A percentile compares a stretch with the other conserved stretches of the same genome.
These are phyloP conservation scores for Mayetiola destructor DNA, from an alignment of 2,888 invertebrate genomes.

Conservation along the genomic window DNA sequence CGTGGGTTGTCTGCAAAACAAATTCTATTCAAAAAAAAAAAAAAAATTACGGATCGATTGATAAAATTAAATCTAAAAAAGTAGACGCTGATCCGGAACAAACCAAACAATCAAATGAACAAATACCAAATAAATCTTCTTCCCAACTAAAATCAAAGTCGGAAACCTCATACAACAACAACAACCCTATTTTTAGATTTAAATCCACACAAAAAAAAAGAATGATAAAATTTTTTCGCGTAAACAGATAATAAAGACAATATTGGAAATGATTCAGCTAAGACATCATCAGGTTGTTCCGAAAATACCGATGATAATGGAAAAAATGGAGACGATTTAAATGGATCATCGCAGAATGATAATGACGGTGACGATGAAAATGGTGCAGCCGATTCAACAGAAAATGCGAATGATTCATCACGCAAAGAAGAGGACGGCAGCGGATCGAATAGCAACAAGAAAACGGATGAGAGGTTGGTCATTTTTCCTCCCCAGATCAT, in stretches of 20 bases:
- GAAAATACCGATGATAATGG: background rate
- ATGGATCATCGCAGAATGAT: background rate
- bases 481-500: background rate
- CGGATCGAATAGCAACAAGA: slow-evolving; percentile 5
- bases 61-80: background rate
- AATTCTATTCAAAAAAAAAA: too few species aligned
- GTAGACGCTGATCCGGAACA: background rate
- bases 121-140: background rate
- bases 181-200: background rate
- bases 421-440: slow-evolving; percentile 4
- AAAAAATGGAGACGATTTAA: background rate
- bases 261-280: slow-evolving; percentile 8
- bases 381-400: background rate
- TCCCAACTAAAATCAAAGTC: too few species aligned
- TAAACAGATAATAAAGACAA: slow-evolving; percentile 13
- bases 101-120: background rate
- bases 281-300: background rate
- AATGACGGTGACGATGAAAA: background rate
- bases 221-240: slow-evolving; percentile 6
- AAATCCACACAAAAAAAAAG: background rate
- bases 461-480: slow-evolving; percentile 16
- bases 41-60: too few species aligned
- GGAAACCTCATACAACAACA: too few species aligned
- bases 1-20: background rate
- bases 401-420: background rate